Base-by-base conservation (phyloP, 2,888 invertebrate species). In the Apoda limacodes region DNA sequence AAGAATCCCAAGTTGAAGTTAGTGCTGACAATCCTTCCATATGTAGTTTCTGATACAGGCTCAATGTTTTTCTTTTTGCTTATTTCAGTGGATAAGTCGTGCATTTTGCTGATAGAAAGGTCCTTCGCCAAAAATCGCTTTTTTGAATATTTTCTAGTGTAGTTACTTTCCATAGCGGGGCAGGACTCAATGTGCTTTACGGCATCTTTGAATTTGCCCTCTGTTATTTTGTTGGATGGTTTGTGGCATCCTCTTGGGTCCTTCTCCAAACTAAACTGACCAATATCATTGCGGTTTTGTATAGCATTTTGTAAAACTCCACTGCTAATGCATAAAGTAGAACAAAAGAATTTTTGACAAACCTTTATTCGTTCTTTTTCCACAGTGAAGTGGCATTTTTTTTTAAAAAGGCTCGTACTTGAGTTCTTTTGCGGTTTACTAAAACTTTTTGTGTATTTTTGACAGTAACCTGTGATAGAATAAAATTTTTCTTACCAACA, bases 321-420 rank as follows among this genome's bases (percentile, higher is more conserved):
- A 7, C 11, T 13, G 9, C 28, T 28, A 10, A 33, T 33, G 12
- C 22, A 7, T 20, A 33, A 20, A 11, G 28, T 28, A 9, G 27
- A 12, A 19, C 33, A 33, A 9, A 33, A 33, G 22, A 33, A 33
- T 19, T 24, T 13, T 13, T 33, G 33, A 25, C 33, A 33, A 10
- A 33, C 28, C 14, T 28, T 23, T 9, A 20, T 15, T 19, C 28
- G 20, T 3, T 28, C 23, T 3, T 3, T 4, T 9, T 20, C 28
- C 4, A 21, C 3, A n/a, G 9, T 15, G 21, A 33, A 28, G 9
- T 12, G 25, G 19, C 25, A 28, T n/a, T n/a, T 13, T 33, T 24
- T 2, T 28, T 25, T 6, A 11, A 15, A 12, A 24, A 28, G 11
- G 28, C 13, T 12, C 28, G n/a, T n/a, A n/a, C n/a, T n/a, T 28